These are phyloP conservation scores for Rhingia rostrata DNA, from an alignment of 2,888 invertebrate species.

Conservation along the genomic window DNA sequence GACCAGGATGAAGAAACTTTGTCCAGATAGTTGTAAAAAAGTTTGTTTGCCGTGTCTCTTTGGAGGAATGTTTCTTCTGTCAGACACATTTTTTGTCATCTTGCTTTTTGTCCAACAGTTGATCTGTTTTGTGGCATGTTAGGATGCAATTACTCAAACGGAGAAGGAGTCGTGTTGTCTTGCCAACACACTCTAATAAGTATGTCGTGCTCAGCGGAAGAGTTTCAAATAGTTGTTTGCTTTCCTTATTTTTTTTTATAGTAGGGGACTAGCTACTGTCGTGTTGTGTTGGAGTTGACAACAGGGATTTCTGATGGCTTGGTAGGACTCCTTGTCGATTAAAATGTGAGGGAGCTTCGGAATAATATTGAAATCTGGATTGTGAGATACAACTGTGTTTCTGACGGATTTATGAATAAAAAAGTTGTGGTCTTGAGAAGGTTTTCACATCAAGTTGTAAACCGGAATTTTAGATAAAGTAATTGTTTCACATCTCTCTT, in stretches of 20 bases:
- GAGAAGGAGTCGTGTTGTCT: constrained; percentile 68
- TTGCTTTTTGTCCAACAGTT: constrained; percentile 62
- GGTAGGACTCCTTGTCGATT: constrained; percentile 6
- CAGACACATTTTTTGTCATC: constrained; percentile 7
- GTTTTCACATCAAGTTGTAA: no score
- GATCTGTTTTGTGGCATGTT: constrained; percentile 70
- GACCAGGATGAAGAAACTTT: constrained; percentile 61
- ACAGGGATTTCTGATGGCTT: constrained; percentile 23
- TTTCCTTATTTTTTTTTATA: no score
- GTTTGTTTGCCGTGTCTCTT: constrained; percentile 57
- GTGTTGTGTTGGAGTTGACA: constrained; percentile 30
- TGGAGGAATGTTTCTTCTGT: constrained; percentile 62
- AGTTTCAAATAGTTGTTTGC: constrained; percentile 54
- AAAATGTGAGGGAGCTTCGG: constrained; percentile 9
- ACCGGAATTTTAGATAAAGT: no score
- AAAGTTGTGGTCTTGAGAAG: constrained; percentile 22
- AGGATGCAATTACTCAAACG: constrained; percentile 69
- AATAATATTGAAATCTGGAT: constrained; percentile 43
- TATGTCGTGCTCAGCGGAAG: constrained; percentile 14
- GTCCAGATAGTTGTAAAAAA: constrained; percentile 52
- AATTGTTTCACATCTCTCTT: no score
- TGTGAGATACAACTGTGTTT: no score
- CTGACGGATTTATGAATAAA: constrained; percentile 5
- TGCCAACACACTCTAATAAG: constrained; percentile 57
- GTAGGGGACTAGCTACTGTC: constrained; percentile 9